Conservation (phyloP, 2,888 invertebrate genomes). For the Arctia plantaginis region DNA sequence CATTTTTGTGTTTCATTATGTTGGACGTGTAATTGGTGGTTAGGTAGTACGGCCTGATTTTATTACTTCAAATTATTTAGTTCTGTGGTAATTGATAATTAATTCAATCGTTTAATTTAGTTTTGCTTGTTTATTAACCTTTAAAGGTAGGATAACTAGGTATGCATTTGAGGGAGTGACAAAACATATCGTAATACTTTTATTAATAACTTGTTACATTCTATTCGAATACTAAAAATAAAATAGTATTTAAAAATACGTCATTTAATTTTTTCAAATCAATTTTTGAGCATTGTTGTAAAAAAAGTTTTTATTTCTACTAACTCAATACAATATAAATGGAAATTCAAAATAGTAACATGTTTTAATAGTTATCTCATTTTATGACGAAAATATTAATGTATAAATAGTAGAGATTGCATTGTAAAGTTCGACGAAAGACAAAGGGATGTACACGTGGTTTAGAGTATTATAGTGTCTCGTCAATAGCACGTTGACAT, state of each 20-base stretch:
- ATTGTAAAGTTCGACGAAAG: conserved; percentile 11
- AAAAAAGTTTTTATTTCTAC: background rate
- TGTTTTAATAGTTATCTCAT: background rate
- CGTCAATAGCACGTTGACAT: conserved; percentile 24
- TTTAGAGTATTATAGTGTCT: conserved; percentile 21
- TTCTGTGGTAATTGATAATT: conserved; percentile 10
- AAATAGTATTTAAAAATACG: background rate
- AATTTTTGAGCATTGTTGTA: background rate
- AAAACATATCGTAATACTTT: background rate
- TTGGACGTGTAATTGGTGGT: conserved; percentile 41
- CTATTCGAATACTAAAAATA: background rate
- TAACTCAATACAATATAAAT: background rate
- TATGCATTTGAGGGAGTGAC: no score
- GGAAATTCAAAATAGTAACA: background rate
- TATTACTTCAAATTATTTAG: conserved; percentile 19
- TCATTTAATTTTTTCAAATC: background rate
- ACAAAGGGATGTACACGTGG: conserved; percentile 27
- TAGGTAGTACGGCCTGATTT: conserved; percentile 17
- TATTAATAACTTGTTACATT: background rate
- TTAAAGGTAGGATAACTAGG: background rate
- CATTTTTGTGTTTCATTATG: conserved; percentile 52
- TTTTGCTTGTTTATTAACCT: background rate
- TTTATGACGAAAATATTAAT: background rate
- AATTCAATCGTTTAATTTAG: conserved; percentile 5
- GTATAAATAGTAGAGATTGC: conserved; percentile 13